phyloP scores from a whole-genome alignment of 2,797 vertebrate species.

The Muscicapa comitata region DNA sequence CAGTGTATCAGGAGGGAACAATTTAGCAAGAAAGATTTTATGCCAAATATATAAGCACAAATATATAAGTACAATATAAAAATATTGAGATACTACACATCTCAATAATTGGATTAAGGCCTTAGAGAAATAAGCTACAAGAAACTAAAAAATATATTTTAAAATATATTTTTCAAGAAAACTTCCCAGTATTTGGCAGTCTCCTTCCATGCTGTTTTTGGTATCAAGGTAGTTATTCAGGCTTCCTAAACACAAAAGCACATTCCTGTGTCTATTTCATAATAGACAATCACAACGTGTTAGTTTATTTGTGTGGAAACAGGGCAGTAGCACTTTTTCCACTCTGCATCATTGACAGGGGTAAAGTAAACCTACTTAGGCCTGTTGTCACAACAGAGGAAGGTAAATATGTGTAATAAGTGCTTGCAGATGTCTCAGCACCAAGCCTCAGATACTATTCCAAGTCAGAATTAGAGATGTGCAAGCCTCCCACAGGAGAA shows the following conservation, averaged over 20 bases:
- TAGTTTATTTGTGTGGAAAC: background rate
- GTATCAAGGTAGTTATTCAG: background rate
- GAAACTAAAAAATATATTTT: background rate
- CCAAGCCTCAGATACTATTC: background rate
- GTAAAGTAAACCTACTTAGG: background rate
- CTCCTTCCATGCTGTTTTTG: background rate
- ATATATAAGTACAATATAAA: background rate
- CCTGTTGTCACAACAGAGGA: background rate
- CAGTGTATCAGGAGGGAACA: background rate
- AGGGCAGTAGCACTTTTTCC: background rate
- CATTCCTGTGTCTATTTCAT: background rate
- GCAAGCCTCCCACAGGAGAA: background rate
- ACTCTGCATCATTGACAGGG: background rate
- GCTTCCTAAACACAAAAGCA: background rate
- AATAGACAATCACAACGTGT: background rate
- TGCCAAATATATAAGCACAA: background rate
- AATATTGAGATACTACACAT: background rate
- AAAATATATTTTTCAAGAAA: background rate
- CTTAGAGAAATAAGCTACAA: background rate
- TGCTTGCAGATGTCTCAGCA: background rate
- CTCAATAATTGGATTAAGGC: background rate
- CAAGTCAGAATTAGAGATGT: background rate
- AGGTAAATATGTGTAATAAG: background rate
- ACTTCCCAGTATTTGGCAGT: background rate
- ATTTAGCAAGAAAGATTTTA: background rate